Conservation (phyloP, 1,140 invertebrate species). For the Ostrea edulis region DNA sequence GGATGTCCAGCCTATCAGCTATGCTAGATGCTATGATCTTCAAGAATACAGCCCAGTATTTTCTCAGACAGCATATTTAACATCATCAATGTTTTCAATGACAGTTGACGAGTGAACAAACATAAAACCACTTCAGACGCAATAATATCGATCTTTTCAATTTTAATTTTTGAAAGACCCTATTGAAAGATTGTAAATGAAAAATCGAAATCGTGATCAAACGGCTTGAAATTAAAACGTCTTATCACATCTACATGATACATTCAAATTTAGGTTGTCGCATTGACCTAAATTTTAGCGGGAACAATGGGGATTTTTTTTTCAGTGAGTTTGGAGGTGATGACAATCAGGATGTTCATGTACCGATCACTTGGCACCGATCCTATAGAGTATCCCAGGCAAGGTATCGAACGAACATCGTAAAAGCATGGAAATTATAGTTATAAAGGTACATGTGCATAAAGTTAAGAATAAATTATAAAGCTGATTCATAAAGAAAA, state of each 20-base stretch:
- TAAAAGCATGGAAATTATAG: not conserved
- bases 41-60: no score
- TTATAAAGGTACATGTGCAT: not conserved
- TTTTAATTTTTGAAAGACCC: no score
- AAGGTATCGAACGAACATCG: not conserved
- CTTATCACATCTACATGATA: not conserved
- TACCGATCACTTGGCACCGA: not conserved
- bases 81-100: no score
- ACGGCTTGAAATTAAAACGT: slow-evolving; percentile 6
- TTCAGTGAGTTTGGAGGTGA: not conserved
- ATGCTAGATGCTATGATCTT: no score
- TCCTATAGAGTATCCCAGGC: not conserved
- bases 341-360: not conserved
- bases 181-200: no score
- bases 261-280: not conserved
- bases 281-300: not conserved
- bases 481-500: slow-evolving; percentile 35
- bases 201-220: not conserved
- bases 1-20: no score
- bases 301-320: slow-evolving; percentile 1
- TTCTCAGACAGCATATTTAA: no score
- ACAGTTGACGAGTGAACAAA: no score
- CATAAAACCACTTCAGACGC: no score
- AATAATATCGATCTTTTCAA: no score
- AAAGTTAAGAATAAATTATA: slow-evolving; percentile 5